Percentiles rank a stretch among this genome's conserved stretches.
Conservation (phyloP, 2,113 vertebrate species). For the Dunckerocampus dactyliophorus region DNA sequence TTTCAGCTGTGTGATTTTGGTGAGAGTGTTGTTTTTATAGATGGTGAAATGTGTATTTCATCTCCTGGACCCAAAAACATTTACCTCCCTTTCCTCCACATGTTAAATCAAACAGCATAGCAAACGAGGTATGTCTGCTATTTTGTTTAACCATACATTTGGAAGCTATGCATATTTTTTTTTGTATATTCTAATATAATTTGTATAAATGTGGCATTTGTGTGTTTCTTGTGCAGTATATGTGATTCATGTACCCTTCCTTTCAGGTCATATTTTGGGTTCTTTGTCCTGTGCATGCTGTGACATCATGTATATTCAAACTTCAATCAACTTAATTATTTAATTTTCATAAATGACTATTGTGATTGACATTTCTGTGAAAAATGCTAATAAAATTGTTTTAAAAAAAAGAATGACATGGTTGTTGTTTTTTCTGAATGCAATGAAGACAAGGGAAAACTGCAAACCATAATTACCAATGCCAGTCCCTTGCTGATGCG, state of each 20-base stretch:
- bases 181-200: background rate
- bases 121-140: background rate
- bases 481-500: too few relatives aligned
- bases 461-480: too few relatives aligned
- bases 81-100: conserved; percentile 79
- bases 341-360: background rate
- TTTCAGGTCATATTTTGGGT: conserved; percentile 67
- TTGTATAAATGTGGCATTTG: background rate
- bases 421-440: background rate
- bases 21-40: conserved; percentile 61
- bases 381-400: background rate
- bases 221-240: background rate
- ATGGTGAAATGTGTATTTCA: conserved; percentile 57
- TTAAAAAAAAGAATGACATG: background rate
- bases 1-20: conserved; percentile 78
- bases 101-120: conserved; percentile 74
- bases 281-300: conserved; percentile 24
- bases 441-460: background rate
- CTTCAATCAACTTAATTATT: background rate
- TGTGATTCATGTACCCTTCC: background rate
- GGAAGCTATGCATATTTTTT: too few relatives aligned
- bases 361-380: background rate
- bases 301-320: background rate
- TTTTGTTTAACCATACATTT: too few relatives aligned
- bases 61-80: conserved; percentile 75